Evolutionary conservation across 2,113 vertebrate species (phyloP), one percentile per base, ranked within the genome.

Genomic region (Neomonachus schauinslandi): DNA sequence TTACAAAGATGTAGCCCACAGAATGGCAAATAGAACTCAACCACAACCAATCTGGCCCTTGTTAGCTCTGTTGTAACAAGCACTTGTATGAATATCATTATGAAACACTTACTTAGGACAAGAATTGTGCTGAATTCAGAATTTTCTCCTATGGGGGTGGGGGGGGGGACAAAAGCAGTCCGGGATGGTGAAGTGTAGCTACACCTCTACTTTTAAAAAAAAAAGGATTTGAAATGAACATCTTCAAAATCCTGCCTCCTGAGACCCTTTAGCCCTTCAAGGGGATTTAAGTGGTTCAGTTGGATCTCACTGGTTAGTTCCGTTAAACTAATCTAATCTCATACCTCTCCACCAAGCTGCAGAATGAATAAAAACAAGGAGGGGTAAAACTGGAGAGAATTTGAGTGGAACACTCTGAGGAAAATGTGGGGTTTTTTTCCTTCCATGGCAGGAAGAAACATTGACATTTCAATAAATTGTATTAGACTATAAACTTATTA

Each of bases 31-130:
- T 88, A 55, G 81, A 92, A 96, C 94, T 96, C 26, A 21, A 88
- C 94, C 94, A 81, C 97, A 96, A 81, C 95, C 63, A 89, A 94
- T 88, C 89, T 97, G 95, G 97, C 80, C 74, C 87, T 94, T 36
- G 57, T 96, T 95, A 97, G 85, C 74, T 79, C 9, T 2, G 31
- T 39, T 90, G 63, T 87, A 94, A 95, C 63, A 82, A 94, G 76
- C 95, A 85, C 31, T 74, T 92, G 51, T 69, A 76, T 80, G 89
- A 93, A 71, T 89, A 92, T 80, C 86, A 96, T 95, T 95, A 95
- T 71, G 80, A 95, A 95, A 85, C 67, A 84, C 79, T 92, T 95
- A 76, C 72, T 92, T 95, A 76, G 42, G 71, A 72, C 39, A 76
- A 69, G 33, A 90, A 91, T 81, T 92, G 11, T 84, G 69, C 94